phyloP scores from a whole-genome alignment of 2,888 invertebrate genomes.

The Blastobasis lacticolella region DNA sequence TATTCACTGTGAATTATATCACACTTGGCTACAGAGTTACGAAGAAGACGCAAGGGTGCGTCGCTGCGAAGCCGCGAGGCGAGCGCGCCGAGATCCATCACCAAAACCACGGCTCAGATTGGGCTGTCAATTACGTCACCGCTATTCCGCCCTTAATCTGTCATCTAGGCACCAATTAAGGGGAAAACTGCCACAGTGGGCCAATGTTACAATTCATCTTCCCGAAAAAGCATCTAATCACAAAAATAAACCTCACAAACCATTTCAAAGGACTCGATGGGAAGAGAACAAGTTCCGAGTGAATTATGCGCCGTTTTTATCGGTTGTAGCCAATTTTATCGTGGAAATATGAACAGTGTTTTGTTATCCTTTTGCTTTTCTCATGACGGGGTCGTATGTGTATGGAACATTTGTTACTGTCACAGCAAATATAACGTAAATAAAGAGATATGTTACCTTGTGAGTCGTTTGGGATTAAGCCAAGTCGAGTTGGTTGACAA shows the following conservation, averaged over 20 bases:
- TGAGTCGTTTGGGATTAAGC: constrained; percentile 56
- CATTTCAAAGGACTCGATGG: neutral
- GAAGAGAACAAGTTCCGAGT: constrained; percentile 1
- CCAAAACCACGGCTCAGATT: constrained; percentile 52
- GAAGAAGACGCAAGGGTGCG: too few relatives aligned
- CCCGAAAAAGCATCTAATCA: constrained; percentile 22
- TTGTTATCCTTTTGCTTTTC: constrained; percentile 11
- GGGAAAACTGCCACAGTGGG: constrained; percentile 47
- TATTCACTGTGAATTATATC: too few relatives aligned
- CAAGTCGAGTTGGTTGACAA: constrained; percentile 52
- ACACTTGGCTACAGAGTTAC: too few relatives aligned
- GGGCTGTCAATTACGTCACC: constrained; percentile 68
- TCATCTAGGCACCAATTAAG: constrained; percentile 70
- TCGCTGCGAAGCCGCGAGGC: neutral
- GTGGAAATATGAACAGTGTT: constrained; percentile 9
- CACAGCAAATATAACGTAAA: constrained; percentile 49
- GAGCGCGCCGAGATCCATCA: constrained; percentile 39
- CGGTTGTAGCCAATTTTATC: constrained; percentile 9
- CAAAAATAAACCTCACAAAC: neutral
- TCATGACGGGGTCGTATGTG: constrained; percentile 11
- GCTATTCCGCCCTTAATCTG: constrained; percentile 59
- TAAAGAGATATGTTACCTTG: constrained; percentile 56
- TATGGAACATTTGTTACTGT: constrained; percentile 43
- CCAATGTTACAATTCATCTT: constrained; percentile 54
- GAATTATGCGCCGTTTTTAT: constrained; percentile 10